Evolutionary conservation across 2,888 invertebrate species (phyloP).

Genomic region (Automeris io): DNA sequence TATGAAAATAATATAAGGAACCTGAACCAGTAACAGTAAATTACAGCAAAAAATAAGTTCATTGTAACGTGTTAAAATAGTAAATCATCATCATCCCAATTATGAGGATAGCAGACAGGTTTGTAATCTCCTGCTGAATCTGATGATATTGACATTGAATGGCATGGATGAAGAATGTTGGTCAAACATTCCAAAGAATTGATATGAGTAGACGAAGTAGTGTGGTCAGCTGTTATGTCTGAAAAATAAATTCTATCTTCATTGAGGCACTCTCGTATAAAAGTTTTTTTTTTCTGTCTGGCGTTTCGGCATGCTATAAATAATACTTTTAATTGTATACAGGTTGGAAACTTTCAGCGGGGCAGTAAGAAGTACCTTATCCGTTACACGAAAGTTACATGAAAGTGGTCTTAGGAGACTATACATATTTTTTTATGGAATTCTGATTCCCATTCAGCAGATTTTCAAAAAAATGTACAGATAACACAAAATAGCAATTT

Average conservation of each 20-base stretch:
- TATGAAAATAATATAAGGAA: not conserved
- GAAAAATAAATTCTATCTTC: not conserved
- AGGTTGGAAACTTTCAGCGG: no score
- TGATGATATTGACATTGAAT: constrained; percentile 28
- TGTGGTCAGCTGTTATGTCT: not conserved
- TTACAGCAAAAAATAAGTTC: not conserved
- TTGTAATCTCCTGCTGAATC: constrained; percentile 43
- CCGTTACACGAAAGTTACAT: no score
- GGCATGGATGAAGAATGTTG: constrained; percentile 30
- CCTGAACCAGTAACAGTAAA: not conserved
- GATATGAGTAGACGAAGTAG: not conserved
- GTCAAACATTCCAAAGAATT: constrained; percentile 33
- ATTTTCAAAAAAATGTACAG: no score
- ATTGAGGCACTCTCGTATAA: not conserved
- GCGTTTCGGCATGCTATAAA: not conserved
- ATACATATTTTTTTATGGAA: no score
- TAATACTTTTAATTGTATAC: no score
- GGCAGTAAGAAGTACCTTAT: no score
- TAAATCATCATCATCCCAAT: constrained; percentile 66
- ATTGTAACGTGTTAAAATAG: constrained; percentile 39
- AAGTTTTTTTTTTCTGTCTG: not conserved
- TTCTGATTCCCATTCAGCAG: no score
- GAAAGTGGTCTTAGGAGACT: no score
- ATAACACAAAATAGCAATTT: no score
- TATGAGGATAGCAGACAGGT: constrained; percentile 49